These are phyloP conservation scores for Lycia hirtaria DNA, from an alignment of 2,888 invertebrate genomes.

Conservation along the genomic window DNA sequence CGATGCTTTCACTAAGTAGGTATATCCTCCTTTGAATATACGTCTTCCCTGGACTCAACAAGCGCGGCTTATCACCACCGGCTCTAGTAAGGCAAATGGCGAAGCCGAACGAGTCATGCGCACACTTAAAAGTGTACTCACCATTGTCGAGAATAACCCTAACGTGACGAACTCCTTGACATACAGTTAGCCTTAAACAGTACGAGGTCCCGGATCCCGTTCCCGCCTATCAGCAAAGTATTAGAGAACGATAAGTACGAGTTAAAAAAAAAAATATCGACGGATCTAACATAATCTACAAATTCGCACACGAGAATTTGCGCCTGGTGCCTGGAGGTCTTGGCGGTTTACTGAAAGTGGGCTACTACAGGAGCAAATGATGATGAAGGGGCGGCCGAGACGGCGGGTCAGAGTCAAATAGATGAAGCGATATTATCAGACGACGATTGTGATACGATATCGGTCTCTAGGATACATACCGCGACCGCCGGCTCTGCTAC, in stretches of 20 bases:
- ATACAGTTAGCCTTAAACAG: not conserved
- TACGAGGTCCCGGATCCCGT: not conserved
- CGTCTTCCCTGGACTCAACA: slow-evolving; percentile 26
- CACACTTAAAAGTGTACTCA: slow-evolving; percentile 35
- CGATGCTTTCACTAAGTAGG: slow-evolving; percentile 46
- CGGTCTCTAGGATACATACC: not conserved
- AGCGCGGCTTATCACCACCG: slow-evolving; percentile 43
- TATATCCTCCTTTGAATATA: slow-evolving; percentile 41
- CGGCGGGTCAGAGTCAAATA: slow-evolving; percentile 22
- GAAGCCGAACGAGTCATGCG: slow-evolving; percentile 37
- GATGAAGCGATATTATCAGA: not conserved
- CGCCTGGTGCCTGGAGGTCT: slow-evolving; percentile 23
- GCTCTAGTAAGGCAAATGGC: slow-evolving; percentile 36
- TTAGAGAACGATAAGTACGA: slow-evolving; percentile 7
- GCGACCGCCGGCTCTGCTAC: not conserved
- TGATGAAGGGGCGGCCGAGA: slow-evolving; percentile 28
- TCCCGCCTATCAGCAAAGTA: not conserved
- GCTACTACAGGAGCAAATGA: slow-evolving; percentile 20
- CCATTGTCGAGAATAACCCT: slow-evolving; percentile 30
- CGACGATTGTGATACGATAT: not conserved
- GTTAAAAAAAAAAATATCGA: slow-evolving; percentile 24
- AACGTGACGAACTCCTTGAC: slow-evolving; percentile 5
- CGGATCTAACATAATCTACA: slow-evolving; percentile 29
- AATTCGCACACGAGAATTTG: slow-evolving; percentile 38
- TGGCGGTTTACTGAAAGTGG: slow-evolving; percentile 33